Percentiles rank a stretch among this genome's conserved stretches.
phyloP scores from a whole-genome alignment of 2,113 vertebrate species.

The Picathartes gymnocephalus region DNA sequence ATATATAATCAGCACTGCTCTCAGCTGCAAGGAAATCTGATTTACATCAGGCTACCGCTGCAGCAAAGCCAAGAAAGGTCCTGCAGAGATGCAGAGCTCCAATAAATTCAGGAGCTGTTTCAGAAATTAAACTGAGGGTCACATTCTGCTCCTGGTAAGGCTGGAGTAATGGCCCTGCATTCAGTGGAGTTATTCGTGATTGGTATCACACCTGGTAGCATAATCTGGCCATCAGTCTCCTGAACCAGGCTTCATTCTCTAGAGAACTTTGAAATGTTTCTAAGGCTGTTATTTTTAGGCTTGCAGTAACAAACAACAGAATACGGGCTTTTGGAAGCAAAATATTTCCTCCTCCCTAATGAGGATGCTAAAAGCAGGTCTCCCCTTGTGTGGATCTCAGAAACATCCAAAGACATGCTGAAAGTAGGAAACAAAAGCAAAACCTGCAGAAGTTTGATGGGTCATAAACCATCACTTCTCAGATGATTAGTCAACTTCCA shows the following conservation, averaged over 20 bases:
- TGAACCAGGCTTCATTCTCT: background rate
- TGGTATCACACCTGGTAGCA: background rate
- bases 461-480: background rate
- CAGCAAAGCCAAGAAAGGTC: slow-evolving; percentile 14
- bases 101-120: slow-evolving; percentile 35
- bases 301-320: background rate
- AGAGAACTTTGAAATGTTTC: background rate
- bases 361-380: background rate
- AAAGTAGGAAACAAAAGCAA: background rate
- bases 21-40: slow-evolving; percentile 20
- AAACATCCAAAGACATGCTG: background rate
- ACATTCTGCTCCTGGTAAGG: slow-evolving; percentile 14
- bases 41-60: slow-evolving; percentile 30
- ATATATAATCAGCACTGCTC: slow-evolving; percentile 30
- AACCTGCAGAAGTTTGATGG: background rate
- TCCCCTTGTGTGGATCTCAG: background rate
- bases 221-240: background rate
- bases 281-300: background rate
- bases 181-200: background rate
- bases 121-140: slow-evolving; percentile 46
- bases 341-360: background rate
- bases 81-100: background rate
- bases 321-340: background rate
- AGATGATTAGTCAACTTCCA: background rate
- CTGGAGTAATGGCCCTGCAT: background rate